These are phyloP conservation scores for Nothobranchius kuhntae DNA, from an alignment of 2,113 vertebrate genomes.

Conservation along the genomic window DNA sequence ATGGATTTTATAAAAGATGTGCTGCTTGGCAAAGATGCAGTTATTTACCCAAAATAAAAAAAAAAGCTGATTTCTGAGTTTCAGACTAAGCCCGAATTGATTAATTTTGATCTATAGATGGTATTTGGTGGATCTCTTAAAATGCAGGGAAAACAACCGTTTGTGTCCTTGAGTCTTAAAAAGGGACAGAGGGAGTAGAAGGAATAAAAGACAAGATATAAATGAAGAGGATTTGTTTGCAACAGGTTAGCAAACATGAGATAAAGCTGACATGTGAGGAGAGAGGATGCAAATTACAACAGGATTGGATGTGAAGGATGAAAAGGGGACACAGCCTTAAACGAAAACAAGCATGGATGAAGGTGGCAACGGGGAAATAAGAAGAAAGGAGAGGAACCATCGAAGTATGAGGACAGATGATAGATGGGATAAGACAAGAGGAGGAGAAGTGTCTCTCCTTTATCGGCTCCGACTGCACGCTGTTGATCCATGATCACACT, in stretches of 20 bases:
- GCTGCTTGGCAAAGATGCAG: too few relatives aligned
- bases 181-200: neutral
- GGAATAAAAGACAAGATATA: neutral
- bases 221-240: neutral
- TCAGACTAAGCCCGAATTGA: too few relatives aligned
- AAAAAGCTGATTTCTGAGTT: too few relatives aligned
- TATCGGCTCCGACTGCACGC: slow-evolving; percentile 54
- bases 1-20: too few relatives aligned
- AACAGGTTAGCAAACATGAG: slow-evolving; percentile 3
- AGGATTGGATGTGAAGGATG: neutral
- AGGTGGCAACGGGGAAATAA: neutral
- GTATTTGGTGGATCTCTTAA: too few relatives aligned
- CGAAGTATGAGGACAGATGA: neutral
- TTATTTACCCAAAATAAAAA: too few relatives aligned
- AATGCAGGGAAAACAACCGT: too few relatives aligned
- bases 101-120: too few relatives aligned
- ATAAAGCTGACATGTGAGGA: neutral
- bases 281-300: slow-evolving; percentile 12
- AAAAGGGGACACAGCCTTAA: neutral
- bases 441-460: slow-evolving; percentile 33
- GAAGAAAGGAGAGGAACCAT: neutral
- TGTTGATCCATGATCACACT: slow-evolving; percentile 36
- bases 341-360: neutral
- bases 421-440: slow-evolving; percentile 16
- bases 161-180: too few relatives aligned